Evolutionary conservation across 2,797 vertebrate species (phyloP), one percentile per base, ranked within the genome.

Genomic region (Gymnoscopelus microlampas): DNA sequence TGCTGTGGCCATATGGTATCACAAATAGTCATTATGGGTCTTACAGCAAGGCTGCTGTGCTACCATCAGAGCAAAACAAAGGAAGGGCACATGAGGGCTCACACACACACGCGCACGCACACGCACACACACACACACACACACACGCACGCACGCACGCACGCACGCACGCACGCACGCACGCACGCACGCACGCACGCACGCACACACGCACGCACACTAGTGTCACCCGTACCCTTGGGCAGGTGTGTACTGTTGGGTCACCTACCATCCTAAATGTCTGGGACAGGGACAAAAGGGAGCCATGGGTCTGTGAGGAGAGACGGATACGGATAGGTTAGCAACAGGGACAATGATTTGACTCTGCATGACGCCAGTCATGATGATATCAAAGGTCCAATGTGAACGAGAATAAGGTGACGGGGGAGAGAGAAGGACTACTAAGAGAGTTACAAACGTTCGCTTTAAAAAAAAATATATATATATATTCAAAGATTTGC

Each of bases 1-100:
- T 83, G 88, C 85, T 50, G 74, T 78, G 87, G 88, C 79, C 89
- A 90, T 90, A 89, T 91, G 90, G 87, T 85, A 81, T 83, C 76
- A 64, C 80, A 87, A 89, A 90, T 85, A 89, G 84, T 79, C 81
- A 19, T 66, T 81, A 81, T 87, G 85, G 85, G 88, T 80, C 80
- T 82, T 72, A 74, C 26, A 53, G 62, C 24, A 87, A 82, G 81
- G 53, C 81, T 74, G 76, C 39, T 86, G 81, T 81, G 81, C 71
- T 76, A 74, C 77, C 60, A 62, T 72, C 66, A 80, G 77, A 79
- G 77, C 80, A 78, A 79, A 63, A 66, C 61, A 54, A 63, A 78
- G 71, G 48, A n/a, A 55, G 53, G 51, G 32, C 4, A 68, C 74
- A n/a, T n/a, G n/a, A 54, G 53, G 67, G 58, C 29, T 6, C 4